These are phyloP conservation scores for Micropoecilia bifurca DNA, from an alignment of 2,797 vertebrate genomes.

Conservation along the genomic window DNA sequence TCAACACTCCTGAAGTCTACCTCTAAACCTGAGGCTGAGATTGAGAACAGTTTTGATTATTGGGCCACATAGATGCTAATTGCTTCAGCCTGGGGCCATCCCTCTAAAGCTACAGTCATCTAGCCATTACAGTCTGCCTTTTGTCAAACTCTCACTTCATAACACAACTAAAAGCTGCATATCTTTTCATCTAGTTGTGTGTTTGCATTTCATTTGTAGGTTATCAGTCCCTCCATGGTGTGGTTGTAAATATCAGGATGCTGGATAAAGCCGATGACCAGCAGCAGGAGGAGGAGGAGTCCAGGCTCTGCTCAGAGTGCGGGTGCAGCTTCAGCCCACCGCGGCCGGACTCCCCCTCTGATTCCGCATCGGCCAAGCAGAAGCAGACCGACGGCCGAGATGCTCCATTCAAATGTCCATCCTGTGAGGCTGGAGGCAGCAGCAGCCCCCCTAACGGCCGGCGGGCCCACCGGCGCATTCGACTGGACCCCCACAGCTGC, in stretches of 20 bases:
- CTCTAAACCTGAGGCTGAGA: no score
- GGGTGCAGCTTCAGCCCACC: slow-evolving; percentile 49
- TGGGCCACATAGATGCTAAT: not conserved
- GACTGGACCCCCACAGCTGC: slow-evolving; percentile 77
- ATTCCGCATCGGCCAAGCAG: slow-evolving; percentile 36
- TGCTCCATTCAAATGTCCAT: slow-evolving; percentile 50
- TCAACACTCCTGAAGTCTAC: no score
- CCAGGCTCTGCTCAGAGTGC: slow-evolving; percentile 59
- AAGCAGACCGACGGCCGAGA: slow-evolving; percentile 13
- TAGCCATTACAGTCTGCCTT: not conserved
- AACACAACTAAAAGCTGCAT: not conserved
- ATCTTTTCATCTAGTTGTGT: not conserved
- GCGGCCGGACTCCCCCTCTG: slow-evolving; percentile 36
- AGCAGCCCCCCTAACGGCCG: slow-evolving; percentile 43
- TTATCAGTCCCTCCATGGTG: slow-evolving; percentile 18
- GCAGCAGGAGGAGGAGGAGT: slow-evolving; percentile 23
- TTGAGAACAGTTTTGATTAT: no score
- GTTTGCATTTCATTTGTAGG: slow-evolving; percentile 32
- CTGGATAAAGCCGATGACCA: slow-evolving; percentile 54
- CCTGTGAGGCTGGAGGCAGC: slow-evolving; percentile 50
- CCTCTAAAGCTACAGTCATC: not conserved
- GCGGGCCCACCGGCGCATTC: slow-evolving; percentile 50
- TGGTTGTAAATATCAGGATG: slow-evolving; percentile 58
- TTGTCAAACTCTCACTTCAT: not conserved
- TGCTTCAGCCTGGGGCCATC: not conserved